Evolutionary conservation across 2,797 vertebrate species (phyloP).

Genomic region (Crax fasciolata): DNA sequence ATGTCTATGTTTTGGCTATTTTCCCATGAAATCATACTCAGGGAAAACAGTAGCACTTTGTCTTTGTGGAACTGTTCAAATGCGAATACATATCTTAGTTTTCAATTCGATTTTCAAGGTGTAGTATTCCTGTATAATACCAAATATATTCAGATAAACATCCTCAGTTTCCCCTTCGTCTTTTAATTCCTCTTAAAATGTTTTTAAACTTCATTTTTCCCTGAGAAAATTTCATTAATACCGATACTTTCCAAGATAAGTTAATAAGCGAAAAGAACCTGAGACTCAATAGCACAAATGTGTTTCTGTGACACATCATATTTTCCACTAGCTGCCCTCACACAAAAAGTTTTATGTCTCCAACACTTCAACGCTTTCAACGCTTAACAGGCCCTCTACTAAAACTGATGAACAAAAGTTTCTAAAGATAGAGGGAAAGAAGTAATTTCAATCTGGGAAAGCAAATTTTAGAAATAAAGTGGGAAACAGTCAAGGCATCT

Average conservation of each 20-base stretch:
- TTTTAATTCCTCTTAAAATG: neutral
- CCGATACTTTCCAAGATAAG: conserved; percentile 3
- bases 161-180: neutral
- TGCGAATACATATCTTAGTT: conserved; percentile 7
- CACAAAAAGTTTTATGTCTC: neutral
- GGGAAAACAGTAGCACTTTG: conserved; percentile 56
- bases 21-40: conserved; percentile 27
- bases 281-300: neutral
- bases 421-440: neutral
- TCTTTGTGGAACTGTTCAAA: conserved; percentile 20
- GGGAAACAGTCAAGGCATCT: neutral
- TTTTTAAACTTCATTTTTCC: neutral
- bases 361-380: neutral
- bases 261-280: neutral
- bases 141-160: conserved; percentile 1
- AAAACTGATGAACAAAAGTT: neutral
- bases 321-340: conserved; percentile 17
- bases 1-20: conserved; percentile 56
- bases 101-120: neutral
- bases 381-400: neutral
- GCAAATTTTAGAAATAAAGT: neutral
- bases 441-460: neutral
- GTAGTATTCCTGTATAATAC: neutral
- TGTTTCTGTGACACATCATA: neutral
- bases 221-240: neutral